Base-by-base conservation (phyloP, 1,140 invertebrate genomes). In the Trichomalopsis sarcophagae region DNA sequence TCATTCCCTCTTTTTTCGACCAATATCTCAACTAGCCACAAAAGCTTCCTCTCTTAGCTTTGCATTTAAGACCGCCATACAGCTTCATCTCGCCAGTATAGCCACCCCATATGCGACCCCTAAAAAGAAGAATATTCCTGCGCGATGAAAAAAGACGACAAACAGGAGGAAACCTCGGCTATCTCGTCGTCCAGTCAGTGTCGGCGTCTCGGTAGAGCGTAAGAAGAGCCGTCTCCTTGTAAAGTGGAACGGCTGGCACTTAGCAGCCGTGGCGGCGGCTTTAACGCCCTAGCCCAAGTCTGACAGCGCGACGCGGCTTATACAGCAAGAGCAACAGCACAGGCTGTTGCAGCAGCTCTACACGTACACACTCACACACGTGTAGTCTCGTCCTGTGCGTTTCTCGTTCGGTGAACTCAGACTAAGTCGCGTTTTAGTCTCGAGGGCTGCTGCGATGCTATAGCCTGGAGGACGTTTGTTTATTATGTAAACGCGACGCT, bases 191-290 rank as follows among this genome's bases (percentile, higher is more conserved):
- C 44, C 74, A 47, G 74, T 47, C 40, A 9, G 40, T 9, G 40
- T 47, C 40, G 74, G 21, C 30, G 74, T 50, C 74, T 44, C 40
- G 40, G 7, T 1, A 44, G 7, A 44, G 7, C 40, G 40, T 44
- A 44, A 44, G 40, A 44, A 44, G 17, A 55, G 50, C 2, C 50
- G 50, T 55, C 13, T 55, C 5, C 50, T 79, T 79, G 77, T 79
- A 79, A 79, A 66, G 55, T 79, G 77, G 55, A 79, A 68, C 55
- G 50, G 77, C 77, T 79, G 77, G 77, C 50, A 79, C 50, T 79
- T 79, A 79, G 55, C 77, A 10, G 55, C 55, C 62, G 50, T 55
- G 14, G 50, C 50, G 50, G 55, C 55, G 47, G 30, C 55, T 79
- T 79, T 79, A 79, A 79, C 77, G 55, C 50, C 77, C 50, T 27